These are phyloP conservation scores for Peromyscus aztecus DNA, from an alignment of 2,797 vertebrate genomes.

Conservation along the genomic window DNA sequence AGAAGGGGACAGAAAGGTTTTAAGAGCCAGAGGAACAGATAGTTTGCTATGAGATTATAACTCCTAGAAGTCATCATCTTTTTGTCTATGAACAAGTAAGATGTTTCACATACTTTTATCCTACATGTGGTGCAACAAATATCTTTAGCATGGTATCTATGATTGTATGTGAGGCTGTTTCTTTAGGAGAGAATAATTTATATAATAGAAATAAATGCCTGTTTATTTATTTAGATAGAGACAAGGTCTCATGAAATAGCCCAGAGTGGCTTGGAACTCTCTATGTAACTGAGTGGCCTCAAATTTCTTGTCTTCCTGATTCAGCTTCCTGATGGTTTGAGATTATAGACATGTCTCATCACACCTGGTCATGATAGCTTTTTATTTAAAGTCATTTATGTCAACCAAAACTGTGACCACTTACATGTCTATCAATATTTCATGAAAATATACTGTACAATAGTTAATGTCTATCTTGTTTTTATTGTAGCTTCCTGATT, in stretches of 20 bases:
- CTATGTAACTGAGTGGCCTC: background rate
- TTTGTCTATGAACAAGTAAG: background rate
- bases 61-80: background rate
- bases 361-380: too few species aligned
- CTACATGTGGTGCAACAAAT: background rate
- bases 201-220: conserved; percentile 1
- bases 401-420: background rate
- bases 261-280: background rate
- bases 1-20: background rate
- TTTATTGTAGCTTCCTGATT: conserved; percentile 31
- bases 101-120: conserved; percentile 17
- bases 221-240: background rate
- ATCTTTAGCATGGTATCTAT: background rate
- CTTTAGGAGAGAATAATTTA: background rate
- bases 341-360: background rate
- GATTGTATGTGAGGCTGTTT: background rate
- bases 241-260: background rate
- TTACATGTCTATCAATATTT: background rate
- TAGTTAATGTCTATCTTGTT: background rate
- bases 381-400: background rate
- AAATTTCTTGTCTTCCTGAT: too few species aligned
- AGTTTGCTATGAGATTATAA: background rate
- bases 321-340: background rate
- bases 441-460: background rate
- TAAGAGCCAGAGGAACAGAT: background rate